A percentile compares a stretch with the other conserved stretches of the same genome.
Evolutionary conservation across 1,140 invertebrate species (phyloP).

Genomic region (Colletes gigas): DNA sequence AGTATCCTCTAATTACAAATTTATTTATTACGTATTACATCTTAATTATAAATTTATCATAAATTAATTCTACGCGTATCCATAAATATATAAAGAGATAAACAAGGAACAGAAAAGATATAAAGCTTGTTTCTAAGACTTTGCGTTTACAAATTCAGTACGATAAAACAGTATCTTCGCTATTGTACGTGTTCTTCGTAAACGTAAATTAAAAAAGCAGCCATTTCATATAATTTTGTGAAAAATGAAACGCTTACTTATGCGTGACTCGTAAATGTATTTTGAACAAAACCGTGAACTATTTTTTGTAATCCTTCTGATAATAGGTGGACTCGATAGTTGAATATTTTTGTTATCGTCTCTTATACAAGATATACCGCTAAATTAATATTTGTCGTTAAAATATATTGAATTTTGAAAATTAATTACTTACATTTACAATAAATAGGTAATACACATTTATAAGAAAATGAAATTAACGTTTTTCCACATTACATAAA

Average conservation of each 20-base stretch:
- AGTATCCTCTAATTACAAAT: constrained; percentile 26
- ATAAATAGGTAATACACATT: neutral
- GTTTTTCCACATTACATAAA: neutral
- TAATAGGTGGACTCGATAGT: neutral
- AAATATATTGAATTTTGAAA: neutral
- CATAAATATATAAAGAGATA: neutral
- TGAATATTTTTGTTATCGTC: neutral
- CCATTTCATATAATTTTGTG: neutral
- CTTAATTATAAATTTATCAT: neutral
- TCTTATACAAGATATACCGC: neutral
- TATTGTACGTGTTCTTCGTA: constrained; percentile 21
- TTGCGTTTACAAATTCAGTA: no score
- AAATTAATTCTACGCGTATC: neutral
- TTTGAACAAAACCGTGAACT: neutral
- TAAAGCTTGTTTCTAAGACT: neutral
- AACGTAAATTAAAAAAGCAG: neutral
- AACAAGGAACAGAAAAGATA: neutral
- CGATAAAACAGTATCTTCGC: neutral
- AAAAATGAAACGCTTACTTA: neutral
- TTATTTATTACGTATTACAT: constrained; percentile 5
- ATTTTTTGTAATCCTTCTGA: no score
- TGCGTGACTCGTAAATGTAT: neutral
- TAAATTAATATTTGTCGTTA: neutral
- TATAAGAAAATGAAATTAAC: constrained; percentile 3
- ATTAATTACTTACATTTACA: neutral